Base-by-base conservation (phyloP, 1,140 invertebrate genomes). In the Stenopsyche tienmushanensis region DNA sequence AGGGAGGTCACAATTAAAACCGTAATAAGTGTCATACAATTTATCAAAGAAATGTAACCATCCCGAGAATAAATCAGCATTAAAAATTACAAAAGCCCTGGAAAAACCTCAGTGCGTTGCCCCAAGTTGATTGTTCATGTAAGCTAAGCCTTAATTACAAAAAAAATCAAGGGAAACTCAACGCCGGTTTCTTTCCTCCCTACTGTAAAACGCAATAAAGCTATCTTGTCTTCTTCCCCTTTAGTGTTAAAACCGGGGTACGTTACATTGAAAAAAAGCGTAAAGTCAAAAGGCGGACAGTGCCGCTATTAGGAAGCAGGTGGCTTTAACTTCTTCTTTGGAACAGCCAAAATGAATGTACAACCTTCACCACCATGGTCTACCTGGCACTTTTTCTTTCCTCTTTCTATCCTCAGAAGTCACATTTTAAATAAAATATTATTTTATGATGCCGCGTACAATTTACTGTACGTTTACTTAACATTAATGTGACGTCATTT, bases 261-360 rank as follows among this genome's bases (percentile, higher is more conserved):
- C 15, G 53, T 55, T 17, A 52, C 17, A 52, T 13, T 24, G 49
- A 52, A 23, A 52, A 15, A 52, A 23, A 52, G 24, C 21, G 15
- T 24, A 18, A 17, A 17, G 15, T 39, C 29, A 49, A 57, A 57
- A 57, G 52, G 54, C 17, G 29, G 54, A 20, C 39, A 34, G 54
- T 57, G 24, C 20, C 23, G 26, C 54, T 57, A 49, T 57, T 57
- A 41, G 54, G 54, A 57, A 57, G 26, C 54, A 57, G 54, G 54
- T 57, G 54, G 54, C 54, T 57, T 41, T 57, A 57, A 57, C 20
- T 39, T 57, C 54, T 57, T 57, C 26, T 3, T 41, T 21, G 39
- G 41, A 57, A 41, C 54, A 34, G 54, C 26, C 39, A 57, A 34
- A 57, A 41, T 57, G 24, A 17, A 26, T 29, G 45, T 49, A 49